Percentiles rank a stretch among this genome's conserved stretches.
These are phyloP conservation scores for Phyllostomus hastatus DNA, from an alignment of 2,113 vertebrate species.

Conservation along the genomic window DNA sequence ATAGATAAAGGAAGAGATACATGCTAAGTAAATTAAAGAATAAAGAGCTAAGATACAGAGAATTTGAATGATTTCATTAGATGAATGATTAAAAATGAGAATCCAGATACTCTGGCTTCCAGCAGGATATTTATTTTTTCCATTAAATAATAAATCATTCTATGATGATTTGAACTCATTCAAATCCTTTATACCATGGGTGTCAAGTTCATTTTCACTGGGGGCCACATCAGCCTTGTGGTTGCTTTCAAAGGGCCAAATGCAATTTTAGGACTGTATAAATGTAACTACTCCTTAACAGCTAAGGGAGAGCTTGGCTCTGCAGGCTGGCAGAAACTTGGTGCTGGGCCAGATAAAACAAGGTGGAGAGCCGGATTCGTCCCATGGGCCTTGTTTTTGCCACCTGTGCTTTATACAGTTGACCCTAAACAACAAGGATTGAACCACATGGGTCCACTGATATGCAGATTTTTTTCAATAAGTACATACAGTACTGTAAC, in stretches of 20 bases:
- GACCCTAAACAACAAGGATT: neutral
- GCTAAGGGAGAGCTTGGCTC: too few species aligned
- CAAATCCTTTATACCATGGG: neutral
- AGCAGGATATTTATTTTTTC: neutral
- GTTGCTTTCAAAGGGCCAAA: too few species aligned
- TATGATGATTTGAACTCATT: neutral
- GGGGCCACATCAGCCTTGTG: too few species aligned
- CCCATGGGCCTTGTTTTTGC: too few species aligned
- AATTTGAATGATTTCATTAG: neutral
- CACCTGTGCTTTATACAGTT: neutral
- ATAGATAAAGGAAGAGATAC: neutral
- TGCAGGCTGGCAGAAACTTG: too few species aligned
- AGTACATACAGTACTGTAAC: neutral
- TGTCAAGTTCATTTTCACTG: too few species aligned
- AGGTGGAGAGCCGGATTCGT: too few species aligned
- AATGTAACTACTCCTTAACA: too few species aligned
- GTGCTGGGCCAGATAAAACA: too few species aligned
- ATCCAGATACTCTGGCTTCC: neutral
- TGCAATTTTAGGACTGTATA: too few species aligned
- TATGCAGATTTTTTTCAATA: neutral
- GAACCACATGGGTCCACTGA: neutral
- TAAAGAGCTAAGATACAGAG: neutral
- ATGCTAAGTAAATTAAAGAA: neutral
- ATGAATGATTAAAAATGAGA: neutral
- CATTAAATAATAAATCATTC: neutral